Base-by-base conservation (phyloP, 2,797 vertebrate genomes). In the Sebastes melanostomus region DNA sequence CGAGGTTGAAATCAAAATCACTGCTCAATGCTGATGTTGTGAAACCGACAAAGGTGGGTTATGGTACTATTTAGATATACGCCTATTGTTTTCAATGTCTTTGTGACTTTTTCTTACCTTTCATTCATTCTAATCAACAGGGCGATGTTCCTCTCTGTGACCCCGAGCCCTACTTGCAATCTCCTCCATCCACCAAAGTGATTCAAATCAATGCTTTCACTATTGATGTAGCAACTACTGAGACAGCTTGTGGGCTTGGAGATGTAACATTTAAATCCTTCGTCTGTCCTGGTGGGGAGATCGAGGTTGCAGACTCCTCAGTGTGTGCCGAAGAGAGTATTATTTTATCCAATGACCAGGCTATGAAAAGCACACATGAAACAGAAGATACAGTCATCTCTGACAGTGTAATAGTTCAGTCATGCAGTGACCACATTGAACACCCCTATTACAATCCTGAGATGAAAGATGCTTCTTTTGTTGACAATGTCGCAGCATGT, bases 201-300 rank as follows among this genome's bases (percentile, higher is more conserved):
- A 75, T 56, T 24, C 63, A 77, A 32, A 72, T 55, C 24, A 60
- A 4, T 66, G 36, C 54, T 66, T 34, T 54, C 18, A 16, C 14
- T 10, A 14, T 1, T 63, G 66, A 83, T 29, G 4, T 32, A 4
- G 20, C 16, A 5, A 2, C 59, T 66, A 16, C 70, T 16, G 75
- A 36, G 25, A 16, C 16, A 25, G n/a, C 20, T 58, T 38, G 18
- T 74, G 84, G 38, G 71, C 20, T 78, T 70, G 89, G 71, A 79
- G 87, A 95, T 59, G 61, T 94, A 27, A 93, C 94, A 32, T 90
- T 92, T 59, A 94, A 93, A 77, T 94, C 93, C 27, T 91, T 95
- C 5, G n/a, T 85, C 55, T 94, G 91, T 81, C 62, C 81, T 55
- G 91, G 90, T 20, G 92, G 85, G 11, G 92, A 95, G 60, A 78